Conservation (phyloP, 2,888 invertebrate species). For the Protula sp. region DNA sequence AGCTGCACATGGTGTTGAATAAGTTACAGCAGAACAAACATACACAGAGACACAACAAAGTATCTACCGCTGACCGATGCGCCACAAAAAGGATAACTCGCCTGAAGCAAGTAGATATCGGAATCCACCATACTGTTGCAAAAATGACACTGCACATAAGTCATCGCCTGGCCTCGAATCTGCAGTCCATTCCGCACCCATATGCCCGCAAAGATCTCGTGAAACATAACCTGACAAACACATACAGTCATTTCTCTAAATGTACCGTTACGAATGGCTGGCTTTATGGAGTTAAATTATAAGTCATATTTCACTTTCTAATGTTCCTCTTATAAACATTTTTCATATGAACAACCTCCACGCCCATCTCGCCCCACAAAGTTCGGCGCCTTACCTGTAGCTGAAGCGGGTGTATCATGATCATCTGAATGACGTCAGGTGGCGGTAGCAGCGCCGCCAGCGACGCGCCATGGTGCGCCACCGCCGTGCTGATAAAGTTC, state of each 20-base stretch:
- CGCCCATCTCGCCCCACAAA: too few species aligned
- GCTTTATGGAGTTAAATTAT: too few species aligned
- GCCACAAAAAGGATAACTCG: too few species aligned
- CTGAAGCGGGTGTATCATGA: conserved; percentile 85
- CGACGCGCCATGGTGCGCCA: conserved; percentile 64
- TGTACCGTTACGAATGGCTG: too few species aligned
- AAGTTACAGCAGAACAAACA: too few species aligned
- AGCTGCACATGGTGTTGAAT: too few species aligned
- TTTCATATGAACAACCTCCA: too few species aligned
- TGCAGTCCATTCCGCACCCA: conserved; percentile 97
- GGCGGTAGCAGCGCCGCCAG: conserved; percentile 73
- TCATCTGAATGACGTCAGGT: conserved; percentile 51
- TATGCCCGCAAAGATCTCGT: conserved; percentile 87
- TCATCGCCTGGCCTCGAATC: conserved; percentile 98
- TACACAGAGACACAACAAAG: too few species aligned
- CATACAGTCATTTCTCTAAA: too few species aligned
- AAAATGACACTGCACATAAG: conserved; percentile 96
- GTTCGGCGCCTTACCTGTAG: conserved; percentile 85
- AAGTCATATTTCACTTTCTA: too few species aligned
- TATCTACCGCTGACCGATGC: too few species aligned
- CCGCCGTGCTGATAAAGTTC: conserved; percentile 71
- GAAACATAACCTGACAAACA: conserved; percentile 91
- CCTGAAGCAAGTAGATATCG: conserved; percentile 88
- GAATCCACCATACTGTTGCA: conserved; percentile 98
- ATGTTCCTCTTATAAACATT: too few species aligned